Evolutionary conservation across 2,113 vertebrate genomes (phyloP).

Genomic region (Pungitius pungitius): DNA sequence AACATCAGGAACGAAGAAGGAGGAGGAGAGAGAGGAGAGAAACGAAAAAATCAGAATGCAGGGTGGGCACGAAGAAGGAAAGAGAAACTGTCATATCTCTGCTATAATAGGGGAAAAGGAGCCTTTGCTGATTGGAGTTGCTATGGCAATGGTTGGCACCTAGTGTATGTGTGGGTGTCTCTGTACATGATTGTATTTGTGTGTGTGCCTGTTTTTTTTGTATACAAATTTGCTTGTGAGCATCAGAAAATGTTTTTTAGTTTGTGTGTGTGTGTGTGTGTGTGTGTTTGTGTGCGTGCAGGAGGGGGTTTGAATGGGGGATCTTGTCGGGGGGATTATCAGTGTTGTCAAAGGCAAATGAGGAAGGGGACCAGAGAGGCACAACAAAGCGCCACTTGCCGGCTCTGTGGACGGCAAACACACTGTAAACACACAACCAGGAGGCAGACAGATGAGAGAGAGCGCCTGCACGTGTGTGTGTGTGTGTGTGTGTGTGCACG

Average conservation of each 20-base stretch:
- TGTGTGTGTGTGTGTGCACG: background rate
- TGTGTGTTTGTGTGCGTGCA: conserved; percentile 20
- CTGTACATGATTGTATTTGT: conserved; percentile 41
- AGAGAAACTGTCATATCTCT: conserved; percentile 68
- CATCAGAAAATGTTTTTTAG: conserved; percentile 59
- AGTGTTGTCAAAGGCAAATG: conserved; percentile 65
- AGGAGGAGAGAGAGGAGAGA: background rate
- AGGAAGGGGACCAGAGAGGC: conserved; percentile 50
- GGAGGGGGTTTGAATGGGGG: conserved; percentile 48
- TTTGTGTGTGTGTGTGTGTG: conserved; percentile 11
- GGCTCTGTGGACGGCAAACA: conserved; percentile 40
- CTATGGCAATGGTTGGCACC: conserved; percentile 74
- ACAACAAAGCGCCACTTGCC: conserved; percentile 37
- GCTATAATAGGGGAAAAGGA: conserved; percentile 67
- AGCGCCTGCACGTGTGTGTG: background rate
- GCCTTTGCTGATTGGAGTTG: conserved; percentile 74
- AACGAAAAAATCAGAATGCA: conserved; percentile 36
- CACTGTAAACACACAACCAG: conserved; percentile 39
- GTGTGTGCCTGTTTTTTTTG: conserved; percentile 49
- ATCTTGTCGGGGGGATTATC: conserved; percentile 69
- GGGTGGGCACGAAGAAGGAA: conserved; percentile 48
- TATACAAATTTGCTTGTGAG: conserved; percentile 33
- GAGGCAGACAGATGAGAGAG: conserved; percentile 1
- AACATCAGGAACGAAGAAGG: background rate
- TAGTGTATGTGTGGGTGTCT: conserved; percentile 49